These are phyloP conservation scores for Xylocopa sonorina DNA, from an alignment of 1,140 invertebrate species.

Conservation along the genomic window DNA sequence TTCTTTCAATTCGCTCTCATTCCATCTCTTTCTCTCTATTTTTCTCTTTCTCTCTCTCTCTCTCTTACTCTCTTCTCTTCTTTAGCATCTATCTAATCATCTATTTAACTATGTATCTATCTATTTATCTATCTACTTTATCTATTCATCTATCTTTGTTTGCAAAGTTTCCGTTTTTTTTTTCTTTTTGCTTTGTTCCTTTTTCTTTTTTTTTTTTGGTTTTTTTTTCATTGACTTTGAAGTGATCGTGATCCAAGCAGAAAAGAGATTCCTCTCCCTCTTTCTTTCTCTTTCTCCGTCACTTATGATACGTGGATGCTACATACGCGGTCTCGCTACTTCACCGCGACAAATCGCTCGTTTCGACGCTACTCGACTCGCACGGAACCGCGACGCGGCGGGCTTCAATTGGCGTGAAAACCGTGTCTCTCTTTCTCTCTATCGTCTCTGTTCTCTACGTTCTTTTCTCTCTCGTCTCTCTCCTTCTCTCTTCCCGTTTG, in stretches of 20 bases:
- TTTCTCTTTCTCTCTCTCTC: conserved; percentile 26
- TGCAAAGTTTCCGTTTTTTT: neutral
- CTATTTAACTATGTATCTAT: conserved; percentile 14
- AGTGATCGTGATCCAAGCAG: conserved; percentile 51
- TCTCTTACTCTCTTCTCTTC: conserved; percentile 39
- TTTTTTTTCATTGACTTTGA: conserved; percentile 50
- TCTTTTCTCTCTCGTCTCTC: neutral
- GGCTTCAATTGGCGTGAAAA: conserved; percentile 10
- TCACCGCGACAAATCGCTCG: conserved; percentile 48
- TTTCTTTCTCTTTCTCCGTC: conserved; percentile 35
- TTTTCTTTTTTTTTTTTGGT: too few relatives aligned
- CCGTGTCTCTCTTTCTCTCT: conserved; percentile 1
- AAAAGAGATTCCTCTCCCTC: conserved; percentile 39
- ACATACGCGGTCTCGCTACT: conserved; percentile 8
- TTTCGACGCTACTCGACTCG: conserved; percentile 43
- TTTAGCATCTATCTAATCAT: conserved; percentile 32
- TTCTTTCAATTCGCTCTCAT: conserved; percentile 31
- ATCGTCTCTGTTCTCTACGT: neutral
- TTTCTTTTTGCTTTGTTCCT: too few relatives aligned
- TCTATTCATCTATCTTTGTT: conserved; percentile 37
- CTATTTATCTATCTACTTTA: conserved; percentile 29
- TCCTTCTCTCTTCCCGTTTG: neutral
- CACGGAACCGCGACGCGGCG: conserved; percentile 25
- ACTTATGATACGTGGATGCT: conserved; percentile 15
- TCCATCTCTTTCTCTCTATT: conserved; percentile 50